These are phyloP conservation scores for Haplochromis burtoni DNA, from an alignment of 2,113 vertebrate genomes.

Conservation along the genomic window DNA sequence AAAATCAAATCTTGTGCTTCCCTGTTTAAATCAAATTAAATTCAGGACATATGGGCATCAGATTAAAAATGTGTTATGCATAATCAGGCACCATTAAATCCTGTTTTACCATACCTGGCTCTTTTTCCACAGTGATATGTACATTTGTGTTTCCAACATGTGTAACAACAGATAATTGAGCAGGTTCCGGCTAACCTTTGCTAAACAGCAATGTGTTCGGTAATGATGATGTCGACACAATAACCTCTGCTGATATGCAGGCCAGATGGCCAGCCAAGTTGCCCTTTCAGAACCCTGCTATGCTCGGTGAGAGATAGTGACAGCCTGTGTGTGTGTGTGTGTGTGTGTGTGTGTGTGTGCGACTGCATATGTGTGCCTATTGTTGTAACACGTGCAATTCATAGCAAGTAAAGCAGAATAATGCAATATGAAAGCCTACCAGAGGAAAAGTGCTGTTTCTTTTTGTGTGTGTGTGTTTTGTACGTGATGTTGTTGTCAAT, in stretches of 20 bases:
- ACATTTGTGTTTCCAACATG: neutral
- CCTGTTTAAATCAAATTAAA: neutral
- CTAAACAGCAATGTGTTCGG: constrained; percentile 56
- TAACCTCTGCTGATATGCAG: constrained; percentile 61
- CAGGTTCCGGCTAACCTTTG: constrained; percentile 51
- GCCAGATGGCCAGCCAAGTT: constrained; percentile 68
- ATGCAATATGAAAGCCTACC: neutral
- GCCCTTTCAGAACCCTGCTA: constrained; percentile 62
- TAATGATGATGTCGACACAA: constrained; percentile 70
- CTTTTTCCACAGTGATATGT: neutral
- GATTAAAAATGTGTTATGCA: neutral
- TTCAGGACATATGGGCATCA: neutral
- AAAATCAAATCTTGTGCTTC: neutral
- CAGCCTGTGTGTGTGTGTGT: neutral
- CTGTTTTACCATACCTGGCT: neutral
- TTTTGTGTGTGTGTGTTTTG: neutral
- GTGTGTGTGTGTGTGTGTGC: neutral
- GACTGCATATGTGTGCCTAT: neutral
- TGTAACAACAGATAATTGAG: constrained; percentile 37
- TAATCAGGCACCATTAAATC: neutral
- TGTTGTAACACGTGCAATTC: neutral
- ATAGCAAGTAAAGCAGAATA: neutral
- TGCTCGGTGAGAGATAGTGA: constrained; percentile 43
- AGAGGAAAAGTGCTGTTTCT: neutral
- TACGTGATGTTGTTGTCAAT: neutral